These are phyloP conservation scores for Bombus huntii DNA, from an alignment of 1,140 invertebrate genomes.

Conservation along the genomic window DNA sequence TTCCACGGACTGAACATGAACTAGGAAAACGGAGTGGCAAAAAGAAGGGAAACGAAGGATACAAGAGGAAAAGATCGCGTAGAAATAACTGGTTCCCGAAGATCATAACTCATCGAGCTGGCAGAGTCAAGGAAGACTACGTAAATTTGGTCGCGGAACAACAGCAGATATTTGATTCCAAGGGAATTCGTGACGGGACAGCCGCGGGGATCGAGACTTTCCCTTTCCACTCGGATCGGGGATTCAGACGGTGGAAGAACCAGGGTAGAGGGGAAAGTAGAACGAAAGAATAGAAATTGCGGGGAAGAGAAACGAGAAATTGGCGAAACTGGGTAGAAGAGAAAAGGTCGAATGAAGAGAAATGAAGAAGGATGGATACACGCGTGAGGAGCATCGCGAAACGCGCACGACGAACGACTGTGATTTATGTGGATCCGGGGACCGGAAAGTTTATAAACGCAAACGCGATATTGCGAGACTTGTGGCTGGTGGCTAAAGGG, in stretches of 20 bases:
- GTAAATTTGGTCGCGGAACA: slow-evolving; percentile 66
- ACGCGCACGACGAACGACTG: slow-evolving; percentile 2
- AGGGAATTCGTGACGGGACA: slow-evolving; percentile 61
- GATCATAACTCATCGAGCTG: slow-evolving; percentile 30
- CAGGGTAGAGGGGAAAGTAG: neutral
- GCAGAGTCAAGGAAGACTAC: slow-evolving; percentile 37
- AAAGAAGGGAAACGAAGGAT: neutral
- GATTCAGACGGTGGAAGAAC: slow-evolving; percentile 18
- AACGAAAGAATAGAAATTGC: neutral
- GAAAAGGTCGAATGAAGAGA: slow-evolving; percentile 36
- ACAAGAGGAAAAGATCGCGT: neutral
- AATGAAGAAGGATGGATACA: slow-evolving; percentile 42
- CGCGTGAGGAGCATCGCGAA: slow-evolving; percentile 29
- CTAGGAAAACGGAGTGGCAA: neutral
- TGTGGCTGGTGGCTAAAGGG: neutral
- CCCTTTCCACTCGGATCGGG: neutral
- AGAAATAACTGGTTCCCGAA: slow-evolving; percentile 13
- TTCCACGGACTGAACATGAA: neutral
- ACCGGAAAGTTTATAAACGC: slow-evolving; percentile 40
- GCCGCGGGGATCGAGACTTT: too few relatives aligned
- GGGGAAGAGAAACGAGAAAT: slow-evolving; percentile 4
- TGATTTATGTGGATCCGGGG: slow-evolving; percentile 45
- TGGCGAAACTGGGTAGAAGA: slow-evolving; percentile 1
- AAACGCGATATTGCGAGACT: slow-evolving; percentile 15
- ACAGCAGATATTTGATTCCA: slow-evolving; percentile 69